A percentile compares a stretch with the other conserved stretches of the same genome.
phyloP scores from a whole-genome alignment of 2,797 vertebrate species.

The Falco columbarius region DNA sequence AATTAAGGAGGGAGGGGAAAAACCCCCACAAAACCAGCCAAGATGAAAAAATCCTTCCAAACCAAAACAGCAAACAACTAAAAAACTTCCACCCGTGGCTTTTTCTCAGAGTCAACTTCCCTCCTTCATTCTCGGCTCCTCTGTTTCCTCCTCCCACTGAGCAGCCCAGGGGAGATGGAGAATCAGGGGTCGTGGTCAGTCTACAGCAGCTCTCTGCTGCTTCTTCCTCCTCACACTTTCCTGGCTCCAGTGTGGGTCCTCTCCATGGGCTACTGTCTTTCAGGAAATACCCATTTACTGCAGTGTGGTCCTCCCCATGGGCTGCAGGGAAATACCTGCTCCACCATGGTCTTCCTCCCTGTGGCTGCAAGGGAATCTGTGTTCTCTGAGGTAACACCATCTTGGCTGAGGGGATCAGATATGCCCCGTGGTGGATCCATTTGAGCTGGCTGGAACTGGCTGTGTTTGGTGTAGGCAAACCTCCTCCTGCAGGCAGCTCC shows the following conservation, averaged over 20 bases:
- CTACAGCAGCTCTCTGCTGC: not conserved
- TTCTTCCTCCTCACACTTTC: not conserved
- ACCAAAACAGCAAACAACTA: not conserved
- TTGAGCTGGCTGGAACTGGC: not conserved
- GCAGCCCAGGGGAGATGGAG: fast-evolving
- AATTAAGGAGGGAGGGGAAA: not conserved
- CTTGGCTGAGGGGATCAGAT: no score
- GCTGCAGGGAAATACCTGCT: not conserved
- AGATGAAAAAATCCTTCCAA: no score
- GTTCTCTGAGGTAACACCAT: fast-evolving
- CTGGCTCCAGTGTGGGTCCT: not conserved
- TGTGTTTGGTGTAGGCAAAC: fast-evolving
- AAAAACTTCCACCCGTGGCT: not conserved
- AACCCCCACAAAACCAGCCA: no score
- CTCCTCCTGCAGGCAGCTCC: no score
- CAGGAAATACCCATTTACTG: not conserved
- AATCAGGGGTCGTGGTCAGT: not conserved
- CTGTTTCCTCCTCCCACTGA: not conserved
- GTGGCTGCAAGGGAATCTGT: not conserved
- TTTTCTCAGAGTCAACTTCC: not conserved
- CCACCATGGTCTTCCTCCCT: not conserved
- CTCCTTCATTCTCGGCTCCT: fast-evolving
- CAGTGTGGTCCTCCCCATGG: not conserved
- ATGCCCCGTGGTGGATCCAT: fast-evolving
- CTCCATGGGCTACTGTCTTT: not conserved